A percentile compares a stretch with the other conserved stretches of the same genome.
These are phyloP conservation scores for Morone chrysops DNA, from an alignment of 2,113 vertebrate species.

Conservation along the genomic window DNA sequence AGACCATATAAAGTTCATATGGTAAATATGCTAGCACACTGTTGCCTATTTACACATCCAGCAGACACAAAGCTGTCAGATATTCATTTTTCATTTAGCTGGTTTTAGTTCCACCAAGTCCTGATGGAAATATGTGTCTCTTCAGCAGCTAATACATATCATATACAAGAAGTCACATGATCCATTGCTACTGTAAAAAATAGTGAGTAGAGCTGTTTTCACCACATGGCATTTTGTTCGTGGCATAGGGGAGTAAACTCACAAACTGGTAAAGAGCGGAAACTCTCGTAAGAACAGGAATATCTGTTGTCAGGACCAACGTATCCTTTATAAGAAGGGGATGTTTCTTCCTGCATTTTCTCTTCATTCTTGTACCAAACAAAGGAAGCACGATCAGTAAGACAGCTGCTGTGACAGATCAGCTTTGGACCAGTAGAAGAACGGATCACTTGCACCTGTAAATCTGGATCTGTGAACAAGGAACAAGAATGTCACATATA, in stretches of 20 bases:
- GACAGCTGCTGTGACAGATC: conserved; percentile 44
- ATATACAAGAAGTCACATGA: background rate
- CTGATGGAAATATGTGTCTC: background rate
- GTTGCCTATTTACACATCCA: no score
- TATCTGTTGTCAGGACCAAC: background rate
- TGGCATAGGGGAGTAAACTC: background rate
- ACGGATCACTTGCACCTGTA: conserved; percentile 42
- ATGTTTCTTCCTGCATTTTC: background rate
- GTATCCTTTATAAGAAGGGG: background rate
- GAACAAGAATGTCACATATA: background rate
- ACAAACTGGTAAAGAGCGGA: conserved; percentile 21
- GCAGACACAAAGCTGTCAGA: no score
- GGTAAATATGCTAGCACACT: no score
- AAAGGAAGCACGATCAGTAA: background rate
- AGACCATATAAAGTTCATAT: no score
- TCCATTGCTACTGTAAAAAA: background rate
- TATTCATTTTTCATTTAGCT: background rate
- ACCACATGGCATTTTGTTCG: background rate
- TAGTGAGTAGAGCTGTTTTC: background rate
- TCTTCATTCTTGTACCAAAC: conserved; percentile 25
- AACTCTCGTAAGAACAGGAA: conserved; percentile 10
- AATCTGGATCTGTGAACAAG: conserved; percentile 18
- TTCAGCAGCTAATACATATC: background rate
- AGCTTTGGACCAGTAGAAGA: conserved; percentile 21
- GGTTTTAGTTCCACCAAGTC: background rate